A percentile compares a stretch with the other conserved stretches of the same genome.
phyloP scores from a whole-genome alignment of 2,888 invertebrate species.

The Cartodere bifasciata region DNA sequence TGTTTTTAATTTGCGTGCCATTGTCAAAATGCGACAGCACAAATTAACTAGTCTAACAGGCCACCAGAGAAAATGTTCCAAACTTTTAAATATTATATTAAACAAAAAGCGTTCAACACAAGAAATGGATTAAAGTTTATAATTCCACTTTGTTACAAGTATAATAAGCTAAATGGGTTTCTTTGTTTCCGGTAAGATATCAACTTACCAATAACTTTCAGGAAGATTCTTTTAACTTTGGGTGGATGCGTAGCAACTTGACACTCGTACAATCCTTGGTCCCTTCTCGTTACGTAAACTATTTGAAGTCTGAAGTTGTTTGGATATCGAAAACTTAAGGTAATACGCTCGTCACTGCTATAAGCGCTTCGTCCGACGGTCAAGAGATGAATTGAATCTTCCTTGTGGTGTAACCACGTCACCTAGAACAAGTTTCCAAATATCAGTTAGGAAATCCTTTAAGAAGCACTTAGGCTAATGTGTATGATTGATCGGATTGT shows the following conservation, averaged over 20 bases:
- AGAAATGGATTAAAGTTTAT: too few relatives aligned
- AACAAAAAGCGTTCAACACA: too few relatives aligned
- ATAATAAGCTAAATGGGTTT: too few relatives aligned
- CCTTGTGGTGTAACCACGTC: conserved; percentile 45
- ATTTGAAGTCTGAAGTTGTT: conserved; percentile 52
- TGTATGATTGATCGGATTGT: too few relatives aligned
- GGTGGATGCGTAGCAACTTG: conserved; percentile 52
- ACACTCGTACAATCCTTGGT: conserved; percentile 51
- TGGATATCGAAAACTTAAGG: conserved; percentile 45
- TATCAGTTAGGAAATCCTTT: conserved; percentile 7
- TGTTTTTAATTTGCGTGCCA: too few relatives aligned
- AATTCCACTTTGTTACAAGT: too few relatives aligned
- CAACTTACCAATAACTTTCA: conserved; percentile 38
- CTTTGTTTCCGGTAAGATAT: too few relatives aligned
- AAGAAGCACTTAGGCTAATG: conserved; percentile 7
- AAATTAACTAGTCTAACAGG: too few relatives aligned
- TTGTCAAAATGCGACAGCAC: too few relatives aligned
- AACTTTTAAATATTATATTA: too few relatives aligned
- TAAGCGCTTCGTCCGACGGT: conserved; percentile 45
- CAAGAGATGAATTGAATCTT: conserved; percentile 43
- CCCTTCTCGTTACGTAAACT: conserved; percentile 42
- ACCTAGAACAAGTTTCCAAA: conserved; percentile 35
- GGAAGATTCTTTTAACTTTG: conserved; percentile 44
- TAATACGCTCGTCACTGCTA: conserved; percentile 45
- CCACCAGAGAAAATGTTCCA: too few relatives aligned